phyloP scores from a whole-genome alignment of 2,797 vertebrate species.

The Muscicapa comitata region DNA sequence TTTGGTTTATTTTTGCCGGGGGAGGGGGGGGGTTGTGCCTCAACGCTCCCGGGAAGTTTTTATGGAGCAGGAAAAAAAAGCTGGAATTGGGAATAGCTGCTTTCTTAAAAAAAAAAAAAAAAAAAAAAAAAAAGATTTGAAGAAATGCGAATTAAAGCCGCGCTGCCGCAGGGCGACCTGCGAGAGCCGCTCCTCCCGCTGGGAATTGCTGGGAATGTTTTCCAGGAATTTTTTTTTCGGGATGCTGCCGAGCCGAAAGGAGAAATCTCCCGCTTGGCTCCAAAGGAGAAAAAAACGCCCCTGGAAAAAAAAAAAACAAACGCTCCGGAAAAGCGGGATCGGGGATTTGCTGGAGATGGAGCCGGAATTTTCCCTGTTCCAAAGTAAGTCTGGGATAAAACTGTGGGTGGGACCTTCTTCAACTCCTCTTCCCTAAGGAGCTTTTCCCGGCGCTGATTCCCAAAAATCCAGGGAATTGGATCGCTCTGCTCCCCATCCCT shows the following conservation, averaged over 20 bases:
- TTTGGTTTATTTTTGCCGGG: neutral
- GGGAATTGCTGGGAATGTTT: neutral
- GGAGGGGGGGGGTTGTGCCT: neutral
- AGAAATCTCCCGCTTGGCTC: rapidly evolving
- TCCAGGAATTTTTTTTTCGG: rapidly evolving
- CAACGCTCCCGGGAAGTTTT: neutral
- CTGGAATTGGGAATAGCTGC: neutral
- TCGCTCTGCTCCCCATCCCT: neutral
- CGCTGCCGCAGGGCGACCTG: neutral
- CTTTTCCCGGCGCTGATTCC: neutral
- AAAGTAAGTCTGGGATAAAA: neutral
- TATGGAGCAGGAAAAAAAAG: neutral
- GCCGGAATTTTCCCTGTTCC: neutral
- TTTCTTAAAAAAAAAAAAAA: rapidly evolving
- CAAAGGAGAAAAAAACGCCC: neutral
- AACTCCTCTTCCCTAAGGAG: neutral
- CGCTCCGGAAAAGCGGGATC: neutral
- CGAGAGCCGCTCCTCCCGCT: neutral
- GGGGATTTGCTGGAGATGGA: neutral
- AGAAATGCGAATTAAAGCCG: neutral
- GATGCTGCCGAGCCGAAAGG: neutral
- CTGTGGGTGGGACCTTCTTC: rapidly evolving
- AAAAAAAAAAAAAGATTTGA: neutral
- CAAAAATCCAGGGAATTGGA: too few relatives aligned
- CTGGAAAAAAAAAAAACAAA: too few relatives aligned